Conservation (phyloP, 2,113 vertebrate genomes). For the Dipodomys merriami region DNA sequence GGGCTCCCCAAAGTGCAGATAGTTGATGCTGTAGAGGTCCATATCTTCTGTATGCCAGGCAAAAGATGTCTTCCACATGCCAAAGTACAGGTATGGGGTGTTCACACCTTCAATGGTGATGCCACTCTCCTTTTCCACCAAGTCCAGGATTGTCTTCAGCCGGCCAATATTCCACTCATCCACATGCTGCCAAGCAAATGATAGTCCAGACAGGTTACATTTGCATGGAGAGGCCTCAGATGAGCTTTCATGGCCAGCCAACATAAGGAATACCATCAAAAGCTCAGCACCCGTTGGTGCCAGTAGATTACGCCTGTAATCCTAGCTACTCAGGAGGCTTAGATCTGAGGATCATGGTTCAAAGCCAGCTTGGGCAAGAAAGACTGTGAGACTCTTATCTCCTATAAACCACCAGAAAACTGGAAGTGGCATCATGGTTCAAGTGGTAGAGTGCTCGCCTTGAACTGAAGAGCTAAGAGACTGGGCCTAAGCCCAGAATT, state of each 20-base stretch:
- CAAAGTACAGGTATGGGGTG: conserved; percentile 95
- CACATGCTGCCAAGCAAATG: conserved; percentile 84
- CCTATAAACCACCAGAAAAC: too few species aligned
- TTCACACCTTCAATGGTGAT: conserved; percentile 97
- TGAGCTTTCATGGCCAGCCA: not conserved
- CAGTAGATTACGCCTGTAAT: too few species aligned
- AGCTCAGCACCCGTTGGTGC: too few species aligned
- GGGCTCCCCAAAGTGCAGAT: conserved; percentile 97
- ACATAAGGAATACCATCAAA: not conserved
- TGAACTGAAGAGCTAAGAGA: too few species aligned
- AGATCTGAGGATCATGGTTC: too few species aligned
- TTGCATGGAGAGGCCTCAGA: not conserved
- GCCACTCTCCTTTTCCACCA: conserved; percentile 94
- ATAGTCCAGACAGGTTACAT: not conserved
- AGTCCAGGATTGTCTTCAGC: conserved; percentile 94
- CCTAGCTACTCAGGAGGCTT: too few species aligned
- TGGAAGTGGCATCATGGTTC: too few species aligned
- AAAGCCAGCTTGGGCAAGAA: too few species aligned
- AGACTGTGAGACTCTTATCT: too few species aligned
- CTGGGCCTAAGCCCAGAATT: too few species aligned
- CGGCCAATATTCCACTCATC: conserved; percentile 95
- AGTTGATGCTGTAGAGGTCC: conserved; percentile 98
- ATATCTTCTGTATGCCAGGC: conserved; percentile 99
- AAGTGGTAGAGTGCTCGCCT: too few species aligned
- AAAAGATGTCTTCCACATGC: conserved; percentile 99